A percentile compares a stretch with the other conserved stretches of the same genome.
These are phyloP conservation scores for Baccha elongata DNA, from an alignment of 2,888 invertebrate genomes.

Conservation along the genomic window DNA sequence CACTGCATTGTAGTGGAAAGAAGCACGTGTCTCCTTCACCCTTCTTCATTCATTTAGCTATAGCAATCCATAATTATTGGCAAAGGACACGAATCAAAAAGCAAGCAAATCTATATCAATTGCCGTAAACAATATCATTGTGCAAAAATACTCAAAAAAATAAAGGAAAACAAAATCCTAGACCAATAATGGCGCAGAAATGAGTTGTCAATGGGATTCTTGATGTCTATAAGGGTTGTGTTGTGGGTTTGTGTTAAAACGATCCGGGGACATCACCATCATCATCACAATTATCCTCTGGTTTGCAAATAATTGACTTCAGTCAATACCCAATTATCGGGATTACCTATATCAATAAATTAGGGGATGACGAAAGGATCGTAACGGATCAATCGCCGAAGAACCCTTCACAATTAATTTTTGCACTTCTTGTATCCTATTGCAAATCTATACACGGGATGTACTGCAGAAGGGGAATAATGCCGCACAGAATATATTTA, in stretches of 20 bases:
- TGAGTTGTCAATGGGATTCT: conserved; percentile 56
- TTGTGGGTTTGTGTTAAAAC: conserved; percentile 25
- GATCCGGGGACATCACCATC: conserved; percentile 42
- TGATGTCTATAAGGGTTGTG: conserved; percentile 38
- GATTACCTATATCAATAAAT: conserved; percentile 69
- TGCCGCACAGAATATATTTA: not conserved
- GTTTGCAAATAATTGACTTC: conserved; percentile 73
- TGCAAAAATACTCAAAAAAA: conserved; percentile 47
- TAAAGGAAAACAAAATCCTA: conserved; percentile 55
- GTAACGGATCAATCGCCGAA: not conserved
- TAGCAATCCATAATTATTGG: conserved; percentile 43
- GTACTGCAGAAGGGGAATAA: not conserved
- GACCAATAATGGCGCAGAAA: conserved; percentile 55
- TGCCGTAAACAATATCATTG: conserved; percentile 69
- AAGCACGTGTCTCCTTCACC: conserved; percentile 38
- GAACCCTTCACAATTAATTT: conserved; percentile 56
- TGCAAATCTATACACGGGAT: conserved; percentile 24
- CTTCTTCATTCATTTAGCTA: not conserved
- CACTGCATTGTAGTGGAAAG: conserved; percentile 10
- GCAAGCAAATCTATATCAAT: conserved; percentile 56
- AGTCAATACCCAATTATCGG: conserved; percentile 72
- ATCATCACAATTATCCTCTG: conserved; percentile 53
- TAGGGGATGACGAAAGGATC: conserved; percentile 51
- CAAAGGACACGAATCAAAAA: conserved; percentile 63
- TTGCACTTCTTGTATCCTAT: conserved; percentile 56